These are phyloP conservation scores for Etheostoma spectabile DNA, from an alignment of 2,113 vertebrate species.

Conservation along the genomic window DNA sequence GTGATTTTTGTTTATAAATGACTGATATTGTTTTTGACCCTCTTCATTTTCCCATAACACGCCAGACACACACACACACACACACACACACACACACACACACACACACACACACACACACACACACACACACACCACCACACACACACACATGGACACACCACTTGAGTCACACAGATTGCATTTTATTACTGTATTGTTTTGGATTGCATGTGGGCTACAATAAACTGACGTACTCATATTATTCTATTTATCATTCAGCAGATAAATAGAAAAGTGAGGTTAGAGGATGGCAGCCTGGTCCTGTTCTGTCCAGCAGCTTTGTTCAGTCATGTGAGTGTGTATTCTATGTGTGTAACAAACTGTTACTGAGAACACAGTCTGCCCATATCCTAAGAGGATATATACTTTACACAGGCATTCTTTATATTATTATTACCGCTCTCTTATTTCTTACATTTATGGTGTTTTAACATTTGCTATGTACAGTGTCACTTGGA, in stretches of 20 bases:
- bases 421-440: too few relatives aligned
- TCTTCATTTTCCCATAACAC: slow-evolving; percentile 43
- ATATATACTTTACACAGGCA: too few relatives aligned
- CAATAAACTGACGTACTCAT: slow-evolving; percentile 64
- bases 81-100: slow-evolving; percentile 27
- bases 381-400: background rate
- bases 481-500: background rate
- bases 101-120: slow-evolving; percentile 44
- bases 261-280: slow-evolving; percentile 67
- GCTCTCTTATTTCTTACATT: too few relatives aligned
- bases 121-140: slow-evolving; percentile 45
- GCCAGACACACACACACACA: slow-evolving; percentile 44
- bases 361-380: background rate
- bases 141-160: slow-evolving; percentile 44
- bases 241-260: slow-evolving; percentile 61
- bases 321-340: slow-evolving; percentile 1
- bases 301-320: background rate
- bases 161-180: slow-evolving; percentile 55
- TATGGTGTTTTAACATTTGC: background rate
- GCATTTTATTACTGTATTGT: slow-evolving; percentile 58
- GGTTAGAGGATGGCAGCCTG: slow-evolving; percentile 12
- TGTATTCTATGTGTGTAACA: slow-evolving; percentile 3
- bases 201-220: slow-evolving; percentile 64
- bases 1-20: slow-evolving; percentile 62
- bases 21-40: slow-evolving; percentile 67